Conservation (phyloP, 2,797 vertebrate species). For the Nannoperca obscura region DNA sequence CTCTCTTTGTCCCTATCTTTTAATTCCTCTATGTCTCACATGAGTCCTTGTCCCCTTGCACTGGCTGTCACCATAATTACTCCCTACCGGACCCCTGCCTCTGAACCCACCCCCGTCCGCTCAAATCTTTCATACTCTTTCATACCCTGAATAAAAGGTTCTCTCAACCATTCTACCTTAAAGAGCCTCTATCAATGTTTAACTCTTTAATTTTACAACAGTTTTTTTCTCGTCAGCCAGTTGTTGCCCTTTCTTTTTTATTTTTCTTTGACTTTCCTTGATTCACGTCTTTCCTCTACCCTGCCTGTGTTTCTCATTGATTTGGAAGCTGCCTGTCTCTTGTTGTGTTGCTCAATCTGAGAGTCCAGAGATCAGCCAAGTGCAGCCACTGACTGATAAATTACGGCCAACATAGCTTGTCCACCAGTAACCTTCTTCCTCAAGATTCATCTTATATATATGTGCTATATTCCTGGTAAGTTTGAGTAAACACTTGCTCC, state of each 20-base stretch:
- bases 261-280: constrained; percentile 16
- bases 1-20: constrained; percentile 57
- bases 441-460: constrained; percentile 57
- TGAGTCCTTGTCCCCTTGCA: constrained; percentile 69
- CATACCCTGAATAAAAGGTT: constrained; percentile 54
- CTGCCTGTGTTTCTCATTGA: constrained; percentile 57
- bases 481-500: constrained; percentile 61
- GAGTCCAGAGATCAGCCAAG: constrained; percentile 85
- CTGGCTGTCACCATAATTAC: constrained; percentile 73
- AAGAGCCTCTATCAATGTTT: constrained; percentile 24
- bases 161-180: constrained; percentile 34
- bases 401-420: constrained; percentile 52
- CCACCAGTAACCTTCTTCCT: constrained; percentile 72
- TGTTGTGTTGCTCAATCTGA: constrained; percentile 76
- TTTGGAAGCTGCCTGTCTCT: constrained; percentile 40
- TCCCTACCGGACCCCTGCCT: constrained; percentile 52
- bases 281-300: constrained; percentile 16
- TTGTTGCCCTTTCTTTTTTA: constrained; percentile 6
- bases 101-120: constrained; percentile 47
- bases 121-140: constrained; percentile 70
- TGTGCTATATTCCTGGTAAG: constrained; percentile 60
- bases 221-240: not conserved
- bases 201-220: constrained; percentile 16
- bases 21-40: constrained; percentile 74
- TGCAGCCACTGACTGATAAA: constrained; percentile 77